Percentiles rank a stretch among this genome's conserved stretches.
phyloP scores from a whole-genome alignment of 1,140 invertebrate species.

The Cotesia vestalis region DNA sequence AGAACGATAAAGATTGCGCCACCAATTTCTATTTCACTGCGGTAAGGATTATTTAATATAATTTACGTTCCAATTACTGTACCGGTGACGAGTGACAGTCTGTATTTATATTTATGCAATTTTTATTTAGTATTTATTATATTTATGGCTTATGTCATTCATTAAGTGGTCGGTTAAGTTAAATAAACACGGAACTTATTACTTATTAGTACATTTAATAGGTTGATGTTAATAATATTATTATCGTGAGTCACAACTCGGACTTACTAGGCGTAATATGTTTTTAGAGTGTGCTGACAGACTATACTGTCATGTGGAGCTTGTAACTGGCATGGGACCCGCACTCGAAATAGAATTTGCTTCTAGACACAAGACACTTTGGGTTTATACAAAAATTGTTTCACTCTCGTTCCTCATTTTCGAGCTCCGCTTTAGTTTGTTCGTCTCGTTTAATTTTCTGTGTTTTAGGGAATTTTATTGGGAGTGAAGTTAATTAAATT shows the following conservation, averaged over 20 bases:
- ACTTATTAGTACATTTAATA: not conserved
- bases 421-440: not conserved
- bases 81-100: not conserved
- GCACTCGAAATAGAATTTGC: constrained; percentile 3
- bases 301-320: constrained; percentile 6
- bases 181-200: too few species aligned
- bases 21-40: constrained; percentile 9
- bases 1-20: constrained; percentile 34
- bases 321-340: not conserved
- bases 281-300: constrained; percentile 8
- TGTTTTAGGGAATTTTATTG: too few species aligned
- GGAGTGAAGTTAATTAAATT: too few species aligned
- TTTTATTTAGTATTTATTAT: not conserved
- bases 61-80: too few species aligned
- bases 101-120: not conserved
- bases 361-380: not conserved
- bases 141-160: too few species aligned
- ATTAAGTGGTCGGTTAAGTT: too few species aligned
- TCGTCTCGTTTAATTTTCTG: too few species aligned
- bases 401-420: not conserved
- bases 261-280: not conserved
- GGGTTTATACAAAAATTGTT: not conserved
- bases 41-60: constrained; percentile 21
- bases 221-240: not conserved
- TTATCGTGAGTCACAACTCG: not conserved